Evolutionary conservation across 2,113 vertebrate genomes (phyloP).

Genomic region (Callipepla squamata): DNA sequence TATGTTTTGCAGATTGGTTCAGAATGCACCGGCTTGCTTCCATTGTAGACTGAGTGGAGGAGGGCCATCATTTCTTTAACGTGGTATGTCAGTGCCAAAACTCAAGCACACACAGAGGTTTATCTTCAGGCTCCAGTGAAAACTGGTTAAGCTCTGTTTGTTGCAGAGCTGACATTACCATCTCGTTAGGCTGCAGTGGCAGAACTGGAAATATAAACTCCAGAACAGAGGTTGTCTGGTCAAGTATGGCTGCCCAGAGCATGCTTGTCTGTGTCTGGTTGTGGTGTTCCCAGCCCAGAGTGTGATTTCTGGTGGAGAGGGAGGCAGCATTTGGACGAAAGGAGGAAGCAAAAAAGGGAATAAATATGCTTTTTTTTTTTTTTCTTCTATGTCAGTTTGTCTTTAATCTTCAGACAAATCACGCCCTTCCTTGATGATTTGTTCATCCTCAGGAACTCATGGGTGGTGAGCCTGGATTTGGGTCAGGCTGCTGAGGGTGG

Average conservation of each 20-base stretch:
- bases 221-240: neutral
- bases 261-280: neutral
- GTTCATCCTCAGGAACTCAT: neutral
- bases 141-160: neutral
- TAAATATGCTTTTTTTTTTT: neutral
- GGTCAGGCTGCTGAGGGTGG: neutral
- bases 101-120: accelerated
- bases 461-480: neutral
- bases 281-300: neutral
- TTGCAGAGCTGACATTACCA: neutral
- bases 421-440: neutral
- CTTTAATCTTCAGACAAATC: neutral
- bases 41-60: neutral
- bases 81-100: accelerated
- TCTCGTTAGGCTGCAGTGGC: neutral
- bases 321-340: neutral
- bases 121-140: neutral
- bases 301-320: neutral
- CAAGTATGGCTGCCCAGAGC: neutral
- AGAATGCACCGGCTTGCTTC: neutral
- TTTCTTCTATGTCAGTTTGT: neutral
- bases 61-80: neutral
- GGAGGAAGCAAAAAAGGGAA: neutral
- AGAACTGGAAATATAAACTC: neutral
- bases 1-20: neutral